Base-by-base conservation (phyloP, 2,113 vertebrate species). In the Chaetura pelagica region DNA sequence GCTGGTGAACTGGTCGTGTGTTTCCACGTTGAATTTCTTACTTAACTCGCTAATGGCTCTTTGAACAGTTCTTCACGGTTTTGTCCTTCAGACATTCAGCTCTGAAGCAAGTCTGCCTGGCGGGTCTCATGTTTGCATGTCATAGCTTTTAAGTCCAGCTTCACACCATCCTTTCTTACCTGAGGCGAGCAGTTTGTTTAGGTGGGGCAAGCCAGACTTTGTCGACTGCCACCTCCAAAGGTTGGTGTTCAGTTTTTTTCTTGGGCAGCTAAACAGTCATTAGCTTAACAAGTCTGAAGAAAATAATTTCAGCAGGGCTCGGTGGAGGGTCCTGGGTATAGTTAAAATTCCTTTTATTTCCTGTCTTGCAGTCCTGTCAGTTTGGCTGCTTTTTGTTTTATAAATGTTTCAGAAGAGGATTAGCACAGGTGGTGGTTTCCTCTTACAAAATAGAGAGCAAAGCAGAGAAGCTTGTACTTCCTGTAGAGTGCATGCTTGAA, bases 1-100 rank as follows among this genome's bases (percentile, higher is more conserved):
- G 27, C 48, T 3, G 8, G 44, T 72, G 19, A 89, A 52, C 34
- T 1, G 1, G 12, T 78, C 0, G 0, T 48, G 16, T 30, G 32
- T 81, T 62, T 83, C 22, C 16, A 15, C 11, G 42, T 7, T 66
- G 66, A 54, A 49, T 49, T 84, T 74, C 55, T 61, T 42, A 32
- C 46, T 88, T 4, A n/a, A 7, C 7, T 68, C 17, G 7, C 7
- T 78, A 35, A 26, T 52, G 2, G 1, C 15, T 67, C 26, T 81
- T 78, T 66, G 62, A 76, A 58, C 32, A 54, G 38, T 86, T 88
- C 62, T 84, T 69, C 9, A 27, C 23, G 48, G 35, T n/a, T n/a
- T 71, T 78, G 30, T 58, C 52, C 57, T 67, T 93, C 61, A 88
- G 10, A 91, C 5, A 3, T 64, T 42, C 24, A 57, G 40, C 11